A percentile compares a stretch with the other conserved stretches of the same genome.
Evolutionary conservation across 2,113 vertebrate species (phyloP).

Genomic region (Todiramphus chloris): DNA sequence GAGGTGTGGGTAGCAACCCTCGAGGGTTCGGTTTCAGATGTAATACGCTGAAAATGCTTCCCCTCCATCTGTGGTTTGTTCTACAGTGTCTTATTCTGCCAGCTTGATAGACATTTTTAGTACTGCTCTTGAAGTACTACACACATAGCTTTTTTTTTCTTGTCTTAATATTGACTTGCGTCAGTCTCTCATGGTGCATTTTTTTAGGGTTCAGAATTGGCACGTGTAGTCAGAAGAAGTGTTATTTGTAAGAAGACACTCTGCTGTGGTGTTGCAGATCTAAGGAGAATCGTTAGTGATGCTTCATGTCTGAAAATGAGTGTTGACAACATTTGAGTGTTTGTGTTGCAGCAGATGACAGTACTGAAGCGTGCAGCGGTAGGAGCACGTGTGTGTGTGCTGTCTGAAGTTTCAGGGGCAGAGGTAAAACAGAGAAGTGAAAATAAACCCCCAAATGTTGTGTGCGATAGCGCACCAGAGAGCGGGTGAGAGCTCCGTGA

Average conservation of each 20-base stretch:
- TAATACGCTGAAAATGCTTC: background rate
- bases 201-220: background rate
- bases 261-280: background rate
- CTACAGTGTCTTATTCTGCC: background rate
- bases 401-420: background rate
- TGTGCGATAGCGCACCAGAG: background rate
- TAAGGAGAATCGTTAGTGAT: background rate
- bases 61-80: background rate
- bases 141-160: background rate
- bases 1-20: background rate
- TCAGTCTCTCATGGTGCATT: background rate
- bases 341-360: background rate
- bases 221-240: background rate
- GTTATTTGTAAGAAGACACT: rapidly evolving
- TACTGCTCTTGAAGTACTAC: background rate
- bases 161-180: background rate
- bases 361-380: rapidly evolving
- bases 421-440: background rate
- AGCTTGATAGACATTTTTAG: background rate
- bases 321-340: background rate
- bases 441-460: background rate
- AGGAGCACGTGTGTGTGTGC: background rate
- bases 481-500: rapidly evolving
- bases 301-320: background rate
- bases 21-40: background rate